Evolutionary conservation across 2,888 invertebrate species (phyloP), one percentile per base, ranked within the genome.

Genomic region (Eumacrocentrus americanus): DNA sequence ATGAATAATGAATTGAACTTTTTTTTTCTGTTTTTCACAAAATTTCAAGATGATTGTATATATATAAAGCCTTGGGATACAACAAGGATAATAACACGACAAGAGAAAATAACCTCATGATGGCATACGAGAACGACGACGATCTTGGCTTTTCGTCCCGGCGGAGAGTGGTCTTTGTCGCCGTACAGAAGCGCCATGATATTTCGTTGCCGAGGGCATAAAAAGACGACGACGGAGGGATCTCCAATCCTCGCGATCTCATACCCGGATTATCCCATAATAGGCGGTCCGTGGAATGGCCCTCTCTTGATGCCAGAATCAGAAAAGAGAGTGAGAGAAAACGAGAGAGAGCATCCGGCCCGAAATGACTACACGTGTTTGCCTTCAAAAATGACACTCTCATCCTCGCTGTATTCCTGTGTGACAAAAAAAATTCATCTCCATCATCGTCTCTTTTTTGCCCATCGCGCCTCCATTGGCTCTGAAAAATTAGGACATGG

Each of bases 331-430:
- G n/a, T n/a, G n/a, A n/a, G n/a, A n/a, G n/a, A n/a, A n/a, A n/a
- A n/a, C n/a, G n/a, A n/a, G n/a, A n/a, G n/a, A 55, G 46, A 63
- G 59, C 60, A 67, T 69, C 60, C 66, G 48, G 58, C 48, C 59
- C 57, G 62, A 58, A 69, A 69, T 65, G 59, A 67, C 63, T 70
- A 70, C 70, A 67, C 66, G 70, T 69, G 71, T 67, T 67, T 58
- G 50, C 22, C 47, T n/a, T 25, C 6, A 14, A 47, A 47, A 25
- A 47, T 47, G 25, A 4, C 25, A 23, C 25, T 48, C 38, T 35
- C 37, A 48, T 47, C 38, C 6, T n/a, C n/a, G n/a, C n/a, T n/a
- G n/a, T n/a, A n/a, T n/a, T n/a, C n/a, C 35, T 44, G 5, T 12
- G 22, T n/a, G 12, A 35, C 34, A 20, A 42, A 34, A 35, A 34